These are phyloP conservation scores for Tragopan temminckii DNA, from an alignment of 2,797 vertebrate species.

Conservation along the genomic window DNA sequence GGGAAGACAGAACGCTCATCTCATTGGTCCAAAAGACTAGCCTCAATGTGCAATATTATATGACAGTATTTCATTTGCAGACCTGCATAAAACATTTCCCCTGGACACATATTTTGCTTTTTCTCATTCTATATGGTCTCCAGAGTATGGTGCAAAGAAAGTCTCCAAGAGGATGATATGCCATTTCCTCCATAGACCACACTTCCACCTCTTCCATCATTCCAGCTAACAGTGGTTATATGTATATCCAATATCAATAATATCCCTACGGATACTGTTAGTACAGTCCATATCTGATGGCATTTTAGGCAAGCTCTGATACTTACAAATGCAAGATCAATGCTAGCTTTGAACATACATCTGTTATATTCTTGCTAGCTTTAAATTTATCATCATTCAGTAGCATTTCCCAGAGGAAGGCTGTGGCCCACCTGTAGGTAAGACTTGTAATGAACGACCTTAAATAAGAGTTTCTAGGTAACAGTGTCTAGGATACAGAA, in stretches of 20 bases:
- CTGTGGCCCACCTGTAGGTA: background rate
- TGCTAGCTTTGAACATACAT: background rate
- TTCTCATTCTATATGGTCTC: background rate
- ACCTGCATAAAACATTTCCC: background rate
- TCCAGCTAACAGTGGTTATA: background rate
- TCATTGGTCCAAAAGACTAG: background rate
- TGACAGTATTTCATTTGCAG: background rate
- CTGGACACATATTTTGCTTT: background rate
- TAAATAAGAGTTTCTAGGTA: background rate
- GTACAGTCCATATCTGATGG: background rate
- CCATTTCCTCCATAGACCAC: background rate
- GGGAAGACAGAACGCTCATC: background rate
- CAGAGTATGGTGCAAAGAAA: background rate
- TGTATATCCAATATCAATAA: background rate
- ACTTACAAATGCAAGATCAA: background rate
- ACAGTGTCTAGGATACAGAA: background rate
- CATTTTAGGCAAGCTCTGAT: background rate
- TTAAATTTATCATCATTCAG: background rate
- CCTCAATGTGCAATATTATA: background rate
- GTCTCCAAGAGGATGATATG: background rate
- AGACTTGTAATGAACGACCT: background rate
- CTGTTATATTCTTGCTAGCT: background rate
- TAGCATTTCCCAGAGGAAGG: background rate
- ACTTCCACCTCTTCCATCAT: background rate
- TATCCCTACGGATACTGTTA: background rate